Evolutionary conservation across 2,797 vertebrate genomes (phyloP), one percentile per base, ranked within the genome.

Genomic region (Rhynchotus rufescens): DNA sequence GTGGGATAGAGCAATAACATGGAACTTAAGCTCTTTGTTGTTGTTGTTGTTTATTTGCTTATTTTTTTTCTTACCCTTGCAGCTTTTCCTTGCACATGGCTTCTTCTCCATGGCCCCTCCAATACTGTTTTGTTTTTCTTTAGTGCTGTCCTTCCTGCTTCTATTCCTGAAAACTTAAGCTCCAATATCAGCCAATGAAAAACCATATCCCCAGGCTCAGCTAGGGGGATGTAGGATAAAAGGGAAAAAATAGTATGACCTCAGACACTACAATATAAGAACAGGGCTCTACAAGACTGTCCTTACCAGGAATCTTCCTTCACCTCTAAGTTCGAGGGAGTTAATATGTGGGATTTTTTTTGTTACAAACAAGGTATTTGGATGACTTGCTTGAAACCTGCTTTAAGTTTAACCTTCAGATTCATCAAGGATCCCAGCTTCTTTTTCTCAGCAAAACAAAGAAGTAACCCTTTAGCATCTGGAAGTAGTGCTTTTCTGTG

Each of bases 141-240:
- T 19, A 30, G 26, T 5, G 68, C 44, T 64, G 26, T 16, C n/a
- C 57, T 32, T 4, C 6, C 45, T 11, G 52, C 12, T 49, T 59
- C 64, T 52, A 21, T 47, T 68, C 36, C 73, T 16, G 76, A 73
- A 5, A 77, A 19, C 6, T 0, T 3, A 9, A 30, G 32, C 26
- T 57, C 12, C 3, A 3, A 0, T 4, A 9, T 0, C 3, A 1
- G 30, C 47, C 5, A 0, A 1, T 1, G 13, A 2, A 8, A 0
- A 1, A 14, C 19, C 51, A 16, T 32, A 15, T 3, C 34, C 12
- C 23, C 38, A 1, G 54, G 49, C 38, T 69, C 38, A 0, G 4
- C 34, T 5, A 0, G 4, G 15, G 2, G 4, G 65, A 9, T 6
- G 10, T 38, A 30, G 73, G 32, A 80, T 36, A 23, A 84, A 84